Base-by-base conservation (phyloP, 64 coral and sea anemone genomes). In the Actinia tenebrosa region DNA sequence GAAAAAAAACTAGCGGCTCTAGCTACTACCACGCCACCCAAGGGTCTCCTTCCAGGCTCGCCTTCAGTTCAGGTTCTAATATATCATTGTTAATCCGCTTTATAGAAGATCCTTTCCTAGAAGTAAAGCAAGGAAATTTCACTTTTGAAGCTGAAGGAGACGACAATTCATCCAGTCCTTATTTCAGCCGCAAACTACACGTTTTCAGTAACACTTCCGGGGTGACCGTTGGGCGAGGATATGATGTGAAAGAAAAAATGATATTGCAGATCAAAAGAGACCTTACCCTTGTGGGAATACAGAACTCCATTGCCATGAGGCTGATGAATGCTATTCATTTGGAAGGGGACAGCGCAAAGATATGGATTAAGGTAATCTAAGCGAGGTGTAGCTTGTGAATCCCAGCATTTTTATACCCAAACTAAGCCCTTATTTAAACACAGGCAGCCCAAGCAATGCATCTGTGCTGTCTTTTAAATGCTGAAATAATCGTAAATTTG, bases 71-170 rank as follows among this genome's bases (percentile, higher is more conserved):
- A 61, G 14, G 3, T 50, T 15, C 15, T 61, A 18, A 61, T 61
- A 19, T 23, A 22, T 23, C 20, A 66, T 23, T 66, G 7, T 66
- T 66, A 20, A 58, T 23, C 10, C 6, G 7, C 4, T 66, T 9
- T 23, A n/a, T 9, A 66, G 63, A 66, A 19, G 63, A 66, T 66
- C 79, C 79, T 7, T 46, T 44, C 20, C 9, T 90, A 7, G 54
- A 22, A 77, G 89, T 90, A 72, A 14, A 72, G 15, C 64, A 44
- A 58, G 89, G 89, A 45, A 25, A 77, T 20, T 71, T 90, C 26
- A 90, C 89, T 6, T 90, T 90, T 77, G 45, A 86, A 44, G 83
- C 68, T 7, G 89, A 90, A 44, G 89, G 89, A 44, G 50, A 90
- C 20, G 71, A 90, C 72, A 63, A 90, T 30, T 46, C 64, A 17